phyloP scores from a whole-genome alignment of 2,888 invertebrate species.

The Agrotis puta region DNA sequence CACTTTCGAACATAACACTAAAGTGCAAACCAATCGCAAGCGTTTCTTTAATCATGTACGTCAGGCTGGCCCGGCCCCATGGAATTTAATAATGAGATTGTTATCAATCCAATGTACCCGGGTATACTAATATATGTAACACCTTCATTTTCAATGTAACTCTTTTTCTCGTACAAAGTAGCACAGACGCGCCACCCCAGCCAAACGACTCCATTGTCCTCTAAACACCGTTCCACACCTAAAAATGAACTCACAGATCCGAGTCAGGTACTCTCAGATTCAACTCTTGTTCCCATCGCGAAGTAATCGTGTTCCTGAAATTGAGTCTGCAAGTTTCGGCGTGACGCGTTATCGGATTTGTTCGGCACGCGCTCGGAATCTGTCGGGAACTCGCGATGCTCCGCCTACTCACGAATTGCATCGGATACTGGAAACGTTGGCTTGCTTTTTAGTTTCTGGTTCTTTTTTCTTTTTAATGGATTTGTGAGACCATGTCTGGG shows the following conservation, averaged over 20 bases:
- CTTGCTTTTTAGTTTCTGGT: conserved; percentile 47
- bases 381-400: conserved; percentile 44
- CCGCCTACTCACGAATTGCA: conserved; percentile 71
- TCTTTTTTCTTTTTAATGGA: conserved; percentile 32
- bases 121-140: no score
- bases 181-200: neutral
- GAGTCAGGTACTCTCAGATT: conserved; percentile 71
- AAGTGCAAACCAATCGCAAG: neutral
- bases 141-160: no score
- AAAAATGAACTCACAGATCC: conserved; percentile 49
- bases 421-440: conserved; percentile 58
- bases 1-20: neutral
- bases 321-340: conserved; percentile 85
- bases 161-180: no score
- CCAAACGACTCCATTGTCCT: conserved; percentile 4
- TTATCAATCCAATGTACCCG: no score
- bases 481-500: conserved; percentile 1
- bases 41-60: neutral
- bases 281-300: conserved; percentile 73
- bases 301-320: conserved; percentile 87
- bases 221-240: conserved; percentile 35
- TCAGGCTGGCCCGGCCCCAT: no score
- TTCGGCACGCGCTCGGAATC: conserved; percentile 84
- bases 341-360: conserved; percentile 89
- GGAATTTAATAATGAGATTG: no score